A percentile compares a stretch with the other conserved stretches of the same genome.
phyloP scores from a whole-genome alignment of 1,140 invertebrate genomes.

The Idris sp. region DNA sequence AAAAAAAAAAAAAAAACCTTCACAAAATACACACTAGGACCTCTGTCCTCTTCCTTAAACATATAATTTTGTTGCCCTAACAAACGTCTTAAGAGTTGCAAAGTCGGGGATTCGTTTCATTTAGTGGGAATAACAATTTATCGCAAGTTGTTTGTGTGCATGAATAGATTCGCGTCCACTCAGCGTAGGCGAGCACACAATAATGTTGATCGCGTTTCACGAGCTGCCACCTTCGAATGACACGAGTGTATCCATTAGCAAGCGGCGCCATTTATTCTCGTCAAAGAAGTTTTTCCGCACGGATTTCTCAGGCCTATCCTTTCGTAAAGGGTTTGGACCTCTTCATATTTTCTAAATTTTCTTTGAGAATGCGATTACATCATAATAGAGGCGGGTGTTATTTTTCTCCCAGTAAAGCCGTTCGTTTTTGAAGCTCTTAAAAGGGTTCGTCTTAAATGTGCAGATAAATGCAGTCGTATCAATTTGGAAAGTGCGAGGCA shows the following conservation, averaged over 20 bases:
- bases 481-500: constrained; percentile 20
- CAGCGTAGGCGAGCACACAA: constrained; percentile 54
- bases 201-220: constrained; percentile 75
- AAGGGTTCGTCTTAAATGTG: constrained; percentile 41
- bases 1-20: too few species aligned
- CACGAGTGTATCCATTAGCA: constrained; percentile 69
- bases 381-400: constrained; percentile 45
- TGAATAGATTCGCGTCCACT: constrained; percentile 61
- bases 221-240: constrained; percentile 75
- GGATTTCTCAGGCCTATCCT: constrained; percentile 34
- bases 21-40: too few species aligned
- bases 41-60: too few species aligned
- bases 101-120: constrained; percentile 13
- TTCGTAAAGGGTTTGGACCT: constrained; percentile 41
- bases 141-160: constrained; percentile 9
- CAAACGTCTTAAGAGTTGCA: background rate
- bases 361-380: constrained; percentile 52
- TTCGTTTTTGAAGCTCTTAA: constrained; percentile 51
- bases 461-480: constrained; percentile 38
- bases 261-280: constrained; percentile 63
- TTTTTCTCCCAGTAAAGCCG: constrained; percentile 11
- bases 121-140: constrained; percentile 32
- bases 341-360: too few species aligned
- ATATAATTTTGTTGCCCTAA: constrained; percentile 5
- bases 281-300: constrained; percentile 64